Conservation (phyloP, 2,113 vertebrate genomes). For the Pelecanoides urinatrix region DNA sequence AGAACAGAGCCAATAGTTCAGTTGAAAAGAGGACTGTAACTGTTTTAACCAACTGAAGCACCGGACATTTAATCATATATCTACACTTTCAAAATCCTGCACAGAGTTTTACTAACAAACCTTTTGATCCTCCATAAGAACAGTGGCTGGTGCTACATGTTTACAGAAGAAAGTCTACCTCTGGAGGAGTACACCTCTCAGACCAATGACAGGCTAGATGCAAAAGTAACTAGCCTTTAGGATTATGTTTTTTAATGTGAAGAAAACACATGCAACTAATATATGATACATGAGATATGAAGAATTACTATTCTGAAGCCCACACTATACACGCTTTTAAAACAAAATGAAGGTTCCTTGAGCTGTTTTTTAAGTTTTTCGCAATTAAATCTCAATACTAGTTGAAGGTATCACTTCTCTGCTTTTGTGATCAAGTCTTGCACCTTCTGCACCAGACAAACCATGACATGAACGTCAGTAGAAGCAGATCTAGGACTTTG, state of each 20-base stretch:
- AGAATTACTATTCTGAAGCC: background rate
- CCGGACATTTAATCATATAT: background rate
- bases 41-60: background rate
- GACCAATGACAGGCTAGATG: background rate
- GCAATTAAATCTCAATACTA: background rate
- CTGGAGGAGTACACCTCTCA: background rate
- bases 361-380: background rate
- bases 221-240: background rate
- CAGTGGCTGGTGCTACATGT: background rate
- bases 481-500: background rate
- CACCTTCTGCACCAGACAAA: background rate
- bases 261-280: background rate
- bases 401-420: background rate
- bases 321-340: fast-evolving
- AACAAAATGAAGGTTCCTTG: background rate
- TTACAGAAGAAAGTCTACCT: background rate
- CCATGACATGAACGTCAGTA: background rate
- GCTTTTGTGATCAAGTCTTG: background rate
- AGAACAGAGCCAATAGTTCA: background rate
- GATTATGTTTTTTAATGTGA: background rate
- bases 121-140: background rate
- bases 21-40: background rate
- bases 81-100: background rate
- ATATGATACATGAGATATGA: background rate
- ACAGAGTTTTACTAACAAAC: background rate